Evolutionary conservation across 2,888 invertebrate genomes (phyloP), one percentile per base, ranked within the genome.

Genomic region (Macaria liturata): DNA sequence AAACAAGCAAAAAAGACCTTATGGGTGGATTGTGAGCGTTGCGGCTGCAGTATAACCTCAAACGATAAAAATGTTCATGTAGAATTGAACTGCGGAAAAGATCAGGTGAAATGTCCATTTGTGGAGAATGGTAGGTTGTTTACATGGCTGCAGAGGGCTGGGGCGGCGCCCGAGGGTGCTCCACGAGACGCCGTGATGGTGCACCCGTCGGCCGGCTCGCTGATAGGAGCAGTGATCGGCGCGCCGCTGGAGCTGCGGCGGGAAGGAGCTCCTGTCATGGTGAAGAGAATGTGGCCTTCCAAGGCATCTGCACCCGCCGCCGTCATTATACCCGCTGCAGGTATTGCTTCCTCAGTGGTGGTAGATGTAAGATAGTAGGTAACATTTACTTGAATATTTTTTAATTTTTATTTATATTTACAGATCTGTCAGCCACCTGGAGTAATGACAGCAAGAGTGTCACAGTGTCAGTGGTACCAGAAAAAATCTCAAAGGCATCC

Each of bases 1-100:
- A 94, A 93, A 83, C 76, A 79, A 57, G 84, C 82, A 54, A 94
- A 93, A 75, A 91, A 91, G 60, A 87, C 92, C 3, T 76, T 90
- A 4, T 95, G 95, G 95, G 86, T 93, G 30, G 92, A 92, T 54
- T 96, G 96, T 75, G 94, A 94, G 46, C 88, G 83, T 43, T 96
- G 96, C 73, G 80, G 85, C 4, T 87, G 91, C 48, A 90, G 81
- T 63, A 76, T 95, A 74, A 81, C 92, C 51, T 88, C 91, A 45
- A 95, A 94, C 75, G 95, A 95, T 68, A 82, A 88, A 65, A 89
- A 92, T 53, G 64, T 77, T 62, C 96, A 96, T 65, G 62, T 81
- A 46, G 88, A 88, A 59, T 74, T 80, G 40, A 88, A 91, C 72
- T 95, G 95, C 77, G 72, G 47, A 3, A 84, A 82, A 66, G 84